These are phyloP conservation scores for Parauchenoglanis punctatus DNA, from an alignment of 2,797 vertebrate genomes.

Conservation along the genomic window DNA sequence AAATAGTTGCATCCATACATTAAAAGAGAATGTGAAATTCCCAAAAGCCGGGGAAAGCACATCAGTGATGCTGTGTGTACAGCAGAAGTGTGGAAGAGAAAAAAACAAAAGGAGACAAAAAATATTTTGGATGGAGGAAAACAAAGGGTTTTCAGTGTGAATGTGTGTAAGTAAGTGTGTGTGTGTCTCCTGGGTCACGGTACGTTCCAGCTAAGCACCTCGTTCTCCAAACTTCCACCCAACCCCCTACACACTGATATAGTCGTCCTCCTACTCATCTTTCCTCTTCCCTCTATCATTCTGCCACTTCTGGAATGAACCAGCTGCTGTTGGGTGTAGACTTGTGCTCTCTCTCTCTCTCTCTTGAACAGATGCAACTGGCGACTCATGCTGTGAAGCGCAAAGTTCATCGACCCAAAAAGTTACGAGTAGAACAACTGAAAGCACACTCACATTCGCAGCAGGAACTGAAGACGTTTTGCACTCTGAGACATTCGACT, in stretches of 20 bases:
- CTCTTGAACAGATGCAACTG: slow-evolving; percentile 30
- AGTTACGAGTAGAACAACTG: neutral
- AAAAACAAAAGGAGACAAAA: neutral
- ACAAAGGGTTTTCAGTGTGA: neutral
- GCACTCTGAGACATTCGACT: neutral
- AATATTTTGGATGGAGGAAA: neutral
- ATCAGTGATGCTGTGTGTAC: slow-evolving; percentile 38
- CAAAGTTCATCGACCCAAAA: slow-evolving; percentile 1
- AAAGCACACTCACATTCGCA: neutral
- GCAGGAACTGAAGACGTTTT: neutral
- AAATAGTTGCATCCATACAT: slow-evolving; percentile 37
- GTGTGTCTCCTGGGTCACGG: slow-evolving; percentile 4
- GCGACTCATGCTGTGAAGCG: slow-evolving; percentile 10
- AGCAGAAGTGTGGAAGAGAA: neutral
- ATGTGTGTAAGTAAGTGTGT: slow-evolving; percentile 1
- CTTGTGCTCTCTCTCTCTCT: slow-evolving; percentile 2
- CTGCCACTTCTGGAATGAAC: slow-evolving; percentile 46
- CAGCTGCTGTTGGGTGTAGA: slow-evolving; percentile 34
- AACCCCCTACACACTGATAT: neutral
- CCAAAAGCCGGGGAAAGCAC: slow-evolving; percentile 19
- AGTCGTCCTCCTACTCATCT: slow-evolving; percentile 25
- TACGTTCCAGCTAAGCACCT: neutral
- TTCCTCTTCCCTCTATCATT: slow-evolving; percentile 32
- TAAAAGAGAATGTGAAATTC: slow-evolving; percentile 21
- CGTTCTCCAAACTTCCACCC: neutral